Conservation (phyloP, 2,113 vertebrate species). For the Hemibagrus wyckioides region DNA sequence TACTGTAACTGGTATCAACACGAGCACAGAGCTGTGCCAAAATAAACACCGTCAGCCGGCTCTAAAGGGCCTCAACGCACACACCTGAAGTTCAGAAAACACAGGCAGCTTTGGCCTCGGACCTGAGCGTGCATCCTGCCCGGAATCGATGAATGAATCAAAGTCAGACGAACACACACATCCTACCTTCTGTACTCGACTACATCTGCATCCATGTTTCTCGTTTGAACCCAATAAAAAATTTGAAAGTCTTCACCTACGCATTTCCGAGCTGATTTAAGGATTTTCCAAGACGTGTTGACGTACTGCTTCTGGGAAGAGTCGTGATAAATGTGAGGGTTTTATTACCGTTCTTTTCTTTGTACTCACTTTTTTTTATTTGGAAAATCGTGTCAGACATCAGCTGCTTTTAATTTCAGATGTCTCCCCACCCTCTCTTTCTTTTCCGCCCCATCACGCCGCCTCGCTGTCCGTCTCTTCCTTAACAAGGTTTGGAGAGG, state of each 20-base stretch:
- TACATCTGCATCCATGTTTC: not conserved
- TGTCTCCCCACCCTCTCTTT: conserved; percentile 28
- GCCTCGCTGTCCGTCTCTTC: not conserved
- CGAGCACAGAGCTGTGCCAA: not conserved
- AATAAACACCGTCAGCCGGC: not conserved
- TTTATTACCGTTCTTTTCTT: conserved; percentile 16
- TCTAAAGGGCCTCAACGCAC: not conserved
- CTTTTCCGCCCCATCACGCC: not conserved
- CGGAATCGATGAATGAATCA: not conserved
- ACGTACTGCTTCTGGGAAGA: conserved; percentile 14
- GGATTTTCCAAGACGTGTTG: not conserved
- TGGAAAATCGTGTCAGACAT: conserved; percentile 38
- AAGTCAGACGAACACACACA: not conserved
- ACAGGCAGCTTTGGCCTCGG: conserved; percentile 25
- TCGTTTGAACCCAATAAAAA: not conserved
- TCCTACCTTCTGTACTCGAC: not conserved
- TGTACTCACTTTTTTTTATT: conserved; percentile 20
- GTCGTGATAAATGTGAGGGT: conserved; percentile 1
- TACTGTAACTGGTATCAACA: not conserved
- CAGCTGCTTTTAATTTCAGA: conserved; percentile 57
- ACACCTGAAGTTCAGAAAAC: conserved; percentile 48
- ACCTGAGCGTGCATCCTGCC: conserved; percentile 3
- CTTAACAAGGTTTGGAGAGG: not conserved
- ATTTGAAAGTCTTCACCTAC: not conserved
- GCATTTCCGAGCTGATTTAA: not conserved